Base-by-base conservation (phyloP, 1,140 invertebrate species). In the Dufourea novaeangliae region DNA sequence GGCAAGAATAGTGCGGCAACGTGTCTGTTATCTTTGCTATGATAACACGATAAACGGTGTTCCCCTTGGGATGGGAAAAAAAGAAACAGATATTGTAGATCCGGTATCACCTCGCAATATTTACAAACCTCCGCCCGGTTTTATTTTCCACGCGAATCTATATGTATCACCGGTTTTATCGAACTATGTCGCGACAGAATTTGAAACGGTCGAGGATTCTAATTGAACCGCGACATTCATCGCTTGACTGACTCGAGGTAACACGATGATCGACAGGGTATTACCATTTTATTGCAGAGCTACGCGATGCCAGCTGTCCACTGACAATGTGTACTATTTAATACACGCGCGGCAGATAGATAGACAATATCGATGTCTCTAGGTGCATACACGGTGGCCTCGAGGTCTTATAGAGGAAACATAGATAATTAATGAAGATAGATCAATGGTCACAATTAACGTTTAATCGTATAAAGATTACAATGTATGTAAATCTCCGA, bases 41-140 rank as follows among this genome's bases (percentile, higher is more conserved):
- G 81, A 83, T 83, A 83, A 75, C n/a, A n/a, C 79, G 79, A 81
- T 46, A 64, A 32, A 63, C 72, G 14, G 10, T 29, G 34, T 27
- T 54, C 39, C 12, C 14, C 25, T 59, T 27, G 25, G 37, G 29
- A n/a, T n/a, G n/a, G n/a, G n/a, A n/a, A 22, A 27, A 52, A 39
- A 25, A 22, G 20, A 64, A 37, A 22, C 22, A 34, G 39, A 50
- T 62, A 20, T 37, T 12, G 27, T 14, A 4, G 25, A 50, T 76
- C 7, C 1, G 54, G 41, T 75, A 46, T 61, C 54, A 12, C 6
- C 27, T 32, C 25, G 52, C 25, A 44, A 7, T 56, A 57, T 37
- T 61, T 34, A 61, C 34, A 22, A 22, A n/a, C 4, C 34, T 4
- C 5, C 14, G 1, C 20, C 52, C 34, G 32, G 32, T 54, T 66